Evolutionary conservation across 2,797 vertebrate genomes (phyloP), one percentile per base, ranked within the genome.

Genomic region (Ara ararauna): DNA sequence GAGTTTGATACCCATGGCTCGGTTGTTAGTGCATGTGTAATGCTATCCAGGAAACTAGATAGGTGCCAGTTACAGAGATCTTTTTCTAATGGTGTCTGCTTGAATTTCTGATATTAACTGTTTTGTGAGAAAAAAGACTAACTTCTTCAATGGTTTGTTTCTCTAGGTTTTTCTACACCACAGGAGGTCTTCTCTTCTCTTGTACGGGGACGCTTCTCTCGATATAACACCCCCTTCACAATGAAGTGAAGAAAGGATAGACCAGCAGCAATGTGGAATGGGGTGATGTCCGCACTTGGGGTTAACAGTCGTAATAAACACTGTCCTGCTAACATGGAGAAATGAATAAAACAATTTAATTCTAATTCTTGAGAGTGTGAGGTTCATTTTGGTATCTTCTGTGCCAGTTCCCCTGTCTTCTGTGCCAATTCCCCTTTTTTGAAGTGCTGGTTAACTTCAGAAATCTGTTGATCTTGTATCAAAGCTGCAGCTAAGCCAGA

Each of bases 331-430:
- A 45, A 77, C 20, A 26, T 67, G 66, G 53, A 96, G 75, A 91
- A 76, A 32, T 64, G 53, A 97, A 97, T 97, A 97, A 97, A 97
- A 78, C 38, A 62, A 7, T 77, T 94, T 9, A 72, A 91, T 45
- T 90, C n/a, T 82, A 53, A 92, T 58, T 93, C 50, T 36, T 42
- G 34, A 85, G 66, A 79, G 66, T 85, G 54, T 86, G 72, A 82
- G 42, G 50, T 85, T 95, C 22, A 95, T 96, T 91, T 79, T 85
- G 62, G 3, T 86, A 32, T 51, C 32, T 88, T 91, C 34, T 82
- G 11, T 19, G 65, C 38, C 23, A 65, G 4, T 16, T 82, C 10
- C 26, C 30, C 36, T 64, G 71, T 86, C 21, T 71, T 72, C n/a
- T 85, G 11, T 22, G 66, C 38, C 23, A 62, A 3, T 17, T 82